Conservation (phyloP, 2,113 vertebrate species). For the Orthonyx spaldingii region DNA sequence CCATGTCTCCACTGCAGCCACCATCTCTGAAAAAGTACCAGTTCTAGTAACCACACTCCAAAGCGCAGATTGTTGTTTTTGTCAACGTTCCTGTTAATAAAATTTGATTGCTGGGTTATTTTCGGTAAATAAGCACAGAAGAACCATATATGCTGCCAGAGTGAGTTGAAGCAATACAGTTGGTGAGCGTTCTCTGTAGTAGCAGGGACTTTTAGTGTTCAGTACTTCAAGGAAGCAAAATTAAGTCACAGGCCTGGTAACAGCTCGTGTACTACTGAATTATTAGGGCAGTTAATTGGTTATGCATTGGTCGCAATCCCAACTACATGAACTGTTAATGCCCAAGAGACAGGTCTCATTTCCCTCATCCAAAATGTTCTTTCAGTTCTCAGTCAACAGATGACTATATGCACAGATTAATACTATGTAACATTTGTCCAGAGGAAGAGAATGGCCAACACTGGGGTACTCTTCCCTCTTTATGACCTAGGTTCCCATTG, state of each 20-base stretch:
- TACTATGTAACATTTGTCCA: neutral
- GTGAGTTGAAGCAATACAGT: neutral
- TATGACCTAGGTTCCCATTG: neutral
- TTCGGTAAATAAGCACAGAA: neutral
- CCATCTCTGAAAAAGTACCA: neutral
- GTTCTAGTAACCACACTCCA: neutral
- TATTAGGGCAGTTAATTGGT: neutral
- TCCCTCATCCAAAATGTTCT: neutral
- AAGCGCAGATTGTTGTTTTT: neutral
- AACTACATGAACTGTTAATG: neutral
- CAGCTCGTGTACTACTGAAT: neutral
- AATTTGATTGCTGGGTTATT: neutral
- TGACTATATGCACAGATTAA: neutral
- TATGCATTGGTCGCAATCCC: neutral
- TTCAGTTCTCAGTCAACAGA: neutral
- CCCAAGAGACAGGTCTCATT: neutral
- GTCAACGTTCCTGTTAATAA: neutral
- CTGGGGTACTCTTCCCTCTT: neutral
- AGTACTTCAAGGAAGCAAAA: neutral
- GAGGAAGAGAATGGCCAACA: neutral
- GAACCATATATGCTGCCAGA: neutral
- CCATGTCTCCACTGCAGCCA: neutral
- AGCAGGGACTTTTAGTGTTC: neutral
- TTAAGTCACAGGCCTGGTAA: neutral
- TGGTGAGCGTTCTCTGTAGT: neutral